Percentiles rank a stretch among this genome's conserved stretches.
phyloP scores from a whole-genome alignment of 2,888 invertebrate genomes.

The Nomada flava region DNA sequence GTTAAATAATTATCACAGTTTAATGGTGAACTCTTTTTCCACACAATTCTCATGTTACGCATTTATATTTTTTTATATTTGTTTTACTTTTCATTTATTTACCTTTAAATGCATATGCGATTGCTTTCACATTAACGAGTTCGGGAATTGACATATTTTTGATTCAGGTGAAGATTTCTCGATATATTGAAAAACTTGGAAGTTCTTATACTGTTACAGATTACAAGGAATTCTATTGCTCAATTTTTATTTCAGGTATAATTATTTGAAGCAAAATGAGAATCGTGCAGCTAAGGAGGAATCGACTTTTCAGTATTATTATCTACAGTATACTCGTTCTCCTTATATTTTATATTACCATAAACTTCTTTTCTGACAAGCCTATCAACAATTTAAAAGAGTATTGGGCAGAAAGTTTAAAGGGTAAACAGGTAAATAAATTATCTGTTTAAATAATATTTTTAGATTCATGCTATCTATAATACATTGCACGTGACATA shows the following conservation, averaged over 20 bases:
- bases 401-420: constrained; percentile 75
- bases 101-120: not conserved
- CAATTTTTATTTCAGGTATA: constrained; percentile 51
- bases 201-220: not conserved
- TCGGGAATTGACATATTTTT: not conserved
- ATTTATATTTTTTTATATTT: not conserved
- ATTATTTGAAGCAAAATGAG: constrained; percentile 77
- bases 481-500: not conserved
- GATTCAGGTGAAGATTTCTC: not conserved
- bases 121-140: not conserved
- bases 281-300: constrained; percentile 80
- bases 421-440: constrained; percentile 70
- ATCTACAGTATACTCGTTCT: constrained; percentile 73
- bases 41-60: not conserved
- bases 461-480: not conserved
- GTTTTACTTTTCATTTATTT: not conserved
- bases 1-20: constrained; percentile 1
- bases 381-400: constrained; percentile 62
- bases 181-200: not conserved
- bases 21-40: not conserved
- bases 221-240: not conserved
- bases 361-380: constrained; percentile 50
- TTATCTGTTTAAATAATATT: not conserved
- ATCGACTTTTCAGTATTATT: constrained; percentile 76
- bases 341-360: constrained; percentile 76